Percentiles rank a stretch among this genome's conserved stretches.
Evolutionary conservation across 1,140 invertebrate genomes (phyloP).

Genomic region (Caenorhabditis inopinata): DNA sequence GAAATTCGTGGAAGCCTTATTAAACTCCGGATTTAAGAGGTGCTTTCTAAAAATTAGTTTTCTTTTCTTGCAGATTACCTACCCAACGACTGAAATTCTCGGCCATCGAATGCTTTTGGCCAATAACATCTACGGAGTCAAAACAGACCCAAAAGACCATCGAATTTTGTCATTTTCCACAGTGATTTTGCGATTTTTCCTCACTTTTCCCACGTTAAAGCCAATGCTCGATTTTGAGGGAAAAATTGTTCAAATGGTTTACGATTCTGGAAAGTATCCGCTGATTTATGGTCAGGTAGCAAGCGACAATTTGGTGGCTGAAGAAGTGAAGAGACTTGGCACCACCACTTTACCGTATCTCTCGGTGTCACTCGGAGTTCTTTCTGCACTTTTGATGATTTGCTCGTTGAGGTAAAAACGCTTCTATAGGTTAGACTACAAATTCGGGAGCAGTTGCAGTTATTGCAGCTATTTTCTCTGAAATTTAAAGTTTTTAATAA

Average conservation of each 20-base stretch:
- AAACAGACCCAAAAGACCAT: background rate
- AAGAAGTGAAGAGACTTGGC: slow-evolving; percentile 49
- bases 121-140: slow-evolving; percentile 46
- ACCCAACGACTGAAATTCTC: slow-evolving; percentile 45
- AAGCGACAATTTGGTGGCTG: slow-evolving; percentile 49
- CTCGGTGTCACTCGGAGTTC: slow-evolving; percentile 7
- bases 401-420: slow-evolving; percentile 49
- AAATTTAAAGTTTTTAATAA: too few relatives aligned
- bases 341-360: slow-evolving; percentile 47
- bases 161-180: slow-evolving; percentile 38
- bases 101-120: slow-evolving; percentile 45
- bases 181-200: slow-evolving; percentile 44
- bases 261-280: slow-evolving; percentile 47
- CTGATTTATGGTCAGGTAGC: slow-evolving; percentile 35
- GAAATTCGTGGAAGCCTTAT: too few relatives aligned
- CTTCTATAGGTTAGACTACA: too few relatives aligned
- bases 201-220: slow-evolving; percentile 31
- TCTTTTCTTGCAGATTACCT: slow-evolving; percentile 39
- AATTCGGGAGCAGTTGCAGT: too few relatives aligned
- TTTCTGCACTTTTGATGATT: slow-evolving; percentile 38
- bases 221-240: slow-evolving; percentile 48
- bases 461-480: too few relatives aligned
- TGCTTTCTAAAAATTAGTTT: background rate
- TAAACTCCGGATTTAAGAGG: too few relatives aligned
- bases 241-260: slow-evolving; percentile 39